Evolutionary conservation across 2,113 vertebrate genomes (phyloP).

Genomic region (Siniperca chuatsi): DNA sequence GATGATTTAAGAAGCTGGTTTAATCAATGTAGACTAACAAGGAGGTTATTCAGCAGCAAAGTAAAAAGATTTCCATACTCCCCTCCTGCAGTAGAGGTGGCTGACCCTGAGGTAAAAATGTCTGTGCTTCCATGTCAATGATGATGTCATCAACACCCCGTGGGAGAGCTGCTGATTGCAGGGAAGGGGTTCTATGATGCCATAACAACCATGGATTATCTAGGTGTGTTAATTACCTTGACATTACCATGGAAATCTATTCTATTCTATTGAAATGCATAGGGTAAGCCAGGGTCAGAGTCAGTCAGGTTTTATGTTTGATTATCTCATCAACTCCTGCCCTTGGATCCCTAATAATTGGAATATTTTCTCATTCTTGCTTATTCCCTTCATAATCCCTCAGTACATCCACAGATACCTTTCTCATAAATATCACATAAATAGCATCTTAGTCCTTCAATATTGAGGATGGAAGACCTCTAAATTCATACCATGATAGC

Average conservation of each 20-base stretch:
- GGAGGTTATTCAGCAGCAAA: neutral
- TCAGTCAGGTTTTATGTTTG: constrained; percentile 9
- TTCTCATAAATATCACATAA: constrained; percentile 27
- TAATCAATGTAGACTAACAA: neutral
- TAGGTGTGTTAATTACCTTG: neutral
- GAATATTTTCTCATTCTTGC: constrained; percentile 39
- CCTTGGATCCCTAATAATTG: constrained; percentile 30
- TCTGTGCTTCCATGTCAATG: constrained; percentile 17
- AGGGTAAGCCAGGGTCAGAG: neutral
- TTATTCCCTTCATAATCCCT: constrained; percentile 38
- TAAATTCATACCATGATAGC: constrained; percentile 2
- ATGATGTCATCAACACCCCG: neutral
- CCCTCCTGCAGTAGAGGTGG: neutral
- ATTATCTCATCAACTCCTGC: neutral
- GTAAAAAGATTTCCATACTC: neutral
- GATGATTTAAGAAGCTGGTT: neutral
- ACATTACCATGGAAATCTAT: constrained; percentile 8
- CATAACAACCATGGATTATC: constrained; percentile 14
- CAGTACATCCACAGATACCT: constrained; percentile 33
- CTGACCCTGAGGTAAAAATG: neutral
- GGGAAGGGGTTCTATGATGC: constrained; percentile 1
- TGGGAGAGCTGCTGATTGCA: neutral
- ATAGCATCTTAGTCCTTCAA: constrained; percentile 16
- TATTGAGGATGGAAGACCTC: constrained; percentile 23
- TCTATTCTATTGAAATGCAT: neutral